A percentile compares a stretch with the other conserved stretches of the same genome.
These are phyloP conservation scores for Tapirus indicus DNA, from an alignment of 2,797 vertebrate species.

Conservation along the genomic window DNA sequence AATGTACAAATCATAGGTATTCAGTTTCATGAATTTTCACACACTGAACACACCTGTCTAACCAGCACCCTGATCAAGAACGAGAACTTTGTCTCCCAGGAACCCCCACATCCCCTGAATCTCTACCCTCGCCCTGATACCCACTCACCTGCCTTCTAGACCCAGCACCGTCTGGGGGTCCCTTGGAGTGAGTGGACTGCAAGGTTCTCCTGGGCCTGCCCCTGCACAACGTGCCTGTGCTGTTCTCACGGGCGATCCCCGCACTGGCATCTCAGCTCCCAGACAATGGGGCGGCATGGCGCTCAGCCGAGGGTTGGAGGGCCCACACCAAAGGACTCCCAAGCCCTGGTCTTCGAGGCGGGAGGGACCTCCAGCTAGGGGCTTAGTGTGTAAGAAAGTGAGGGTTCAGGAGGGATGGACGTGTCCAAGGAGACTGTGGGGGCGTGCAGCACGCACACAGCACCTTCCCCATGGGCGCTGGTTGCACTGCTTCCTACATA, in stretches of 20 bases:
- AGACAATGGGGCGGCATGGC: fast-evolving
- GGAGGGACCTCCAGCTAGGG: neutral
- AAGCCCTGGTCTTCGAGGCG: too few relatives aligned
- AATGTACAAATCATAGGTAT: neutral
- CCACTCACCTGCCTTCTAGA: neutral
- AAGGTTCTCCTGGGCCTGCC: too few relatives aligned
- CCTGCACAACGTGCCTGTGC: too few relatives aligned
- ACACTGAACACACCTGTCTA: neutral
- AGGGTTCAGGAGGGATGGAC: neutral
- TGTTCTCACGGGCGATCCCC: neutral
- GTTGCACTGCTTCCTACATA: neutral
- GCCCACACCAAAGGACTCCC: neutral
- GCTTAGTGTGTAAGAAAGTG: too few relatives aligned
- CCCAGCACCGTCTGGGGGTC: neutral
- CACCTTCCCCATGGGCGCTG: too few relatives aligned
- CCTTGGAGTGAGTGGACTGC: neutral
- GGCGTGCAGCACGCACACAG: too few relatives aligned
- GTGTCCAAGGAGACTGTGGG: neutral
- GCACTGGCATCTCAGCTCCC: neutral
- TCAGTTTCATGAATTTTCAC: neutral
- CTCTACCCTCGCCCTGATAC: neutral
- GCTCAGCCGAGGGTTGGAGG: neutral
- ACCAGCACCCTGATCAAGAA: neutral
- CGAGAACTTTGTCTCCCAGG: neutral
- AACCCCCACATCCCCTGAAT: neutral